Evolutionary conservation across 1,140 invertebrate genomes (phyloP), one percentile per base, ranked within the genome.

Genomic region (Euschistus heros): DNA sequence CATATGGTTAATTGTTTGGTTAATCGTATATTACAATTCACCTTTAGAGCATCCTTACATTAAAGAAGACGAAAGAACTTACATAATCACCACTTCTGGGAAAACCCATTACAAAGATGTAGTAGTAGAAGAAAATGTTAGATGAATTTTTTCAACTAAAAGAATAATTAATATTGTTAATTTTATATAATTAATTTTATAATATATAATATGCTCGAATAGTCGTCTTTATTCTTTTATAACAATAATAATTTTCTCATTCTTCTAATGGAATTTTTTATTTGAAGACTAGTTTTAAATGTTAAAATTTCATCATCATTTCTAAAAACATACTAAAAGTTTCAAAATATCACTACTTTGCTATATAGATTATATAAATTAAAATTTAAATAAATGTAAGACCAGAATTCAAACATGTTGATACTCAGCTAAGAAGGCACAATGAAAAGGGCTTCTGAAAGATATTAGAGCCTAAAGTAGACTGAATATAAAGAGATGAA

Each of bases 31-130:
- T 66, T 84, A 80, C 68, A 84, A 83, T 64, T 79, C 80, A 20
- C 90, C 90, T 1, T 76, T 80, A 37, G 75, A 78, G 33, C 86
- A 91, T 75, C 85, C 85, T 0, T 81, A 80, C 50, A 91, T 92
- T 57, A 80, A 81, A 15, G 75, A 82, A 13, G 77, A 78, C 37
- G 86, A 92, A 75, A 79, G 79, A 69, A 75, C 81, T 64, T 83
- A 86, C 71, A 79, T 92, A 70, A 75, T 17, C 73, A 70, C 14
- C 64, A 69, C 44, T 50, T 64, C 65, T 13, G 66, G 68, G 10
- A 61, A 65, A 42, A 54, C 64, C 30, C 66, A 65, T 42, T 64
- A 30, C 33, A 54, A 62, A 65, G 54, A 67, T 42, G 69, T 67
- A 68, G n/a, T n/a, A 59, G 47, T 65, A 52, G 2, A 15, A 27